phyloP scores from a whole-genome alignment of 2,113 vertebrate genomes.

The Thymallus thymallus region DNA sequence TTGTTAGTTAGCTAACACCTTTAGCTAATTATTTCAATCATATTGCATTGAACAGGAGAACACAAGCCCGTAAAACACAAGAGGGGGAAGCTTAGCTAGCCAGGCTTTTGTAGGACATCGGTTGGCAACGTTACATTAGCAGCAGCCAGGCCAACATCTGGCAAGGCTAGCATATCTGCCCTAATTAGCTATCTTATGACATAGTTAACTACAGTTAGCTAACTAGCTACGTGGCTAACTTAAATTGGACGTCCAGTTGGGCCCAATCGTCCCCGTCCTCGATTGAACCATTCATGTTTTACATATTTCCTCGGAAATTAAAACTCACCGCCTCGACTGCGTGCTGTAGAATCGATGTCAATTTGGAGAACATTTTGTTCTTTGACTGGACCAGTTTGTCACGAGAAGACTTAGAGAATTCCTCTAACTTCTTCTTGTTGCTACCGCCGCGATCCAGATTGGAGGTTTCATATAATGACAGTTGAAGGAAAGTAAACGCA shows the following conservation, averaged over 20 bases:
- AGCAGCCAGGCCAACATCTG: not conserved
- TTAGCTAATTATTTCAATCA: too few relatives aligned
- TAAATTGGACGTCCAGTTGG: not conserved
- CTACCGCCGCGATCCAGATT: slow-evolving; percentile 89
- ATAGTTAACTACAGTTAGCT: too few relatives aligned
- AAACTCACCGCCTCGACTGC: slow-evolving; percentile 94
- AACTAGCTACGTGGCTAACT: too few relatives aligned
- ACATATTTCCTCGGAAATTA: not conserved
- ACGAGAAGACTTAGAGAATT: slow-evolving; percentile 90
- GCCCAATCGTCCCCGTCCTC: slow-evolving; percentile 19
- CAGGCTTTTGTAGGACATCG: not conserved
- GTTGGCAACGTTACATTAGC: not conserved
- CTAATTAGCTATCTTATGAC: too few relatives aligned
- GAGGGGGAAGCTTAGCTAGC: not conserved
- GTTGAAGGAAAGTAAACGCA: slow-evolving; percentile 52
- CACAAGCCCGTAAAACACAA: not conserved
- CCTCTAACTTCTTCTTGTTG: slow-evolving; percentile 88
- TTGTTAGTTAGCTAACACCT: too few relatives aligned
- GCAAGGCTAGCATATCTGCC: not conserved
- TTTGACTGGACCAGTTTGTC: slow-evolving; percentile 89
- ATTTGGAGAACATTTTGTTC: slow-evolving; percentile 98
- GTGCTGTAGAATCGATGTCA: slow-evolving; percentile 94
- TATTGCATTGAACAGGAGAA: too few relatives aligned
- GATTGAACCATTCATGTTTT: not conserved
- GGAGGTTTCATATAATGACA: slow-evolving; percentile 74